A percentile compares a stretch with the other conserved stretches of the same genome.
These are phyloP conservation scores for Galerucella pusilla DNA, from an alignment of 2,888 invertebrate species.

Conservation along the genomic window DNA sequence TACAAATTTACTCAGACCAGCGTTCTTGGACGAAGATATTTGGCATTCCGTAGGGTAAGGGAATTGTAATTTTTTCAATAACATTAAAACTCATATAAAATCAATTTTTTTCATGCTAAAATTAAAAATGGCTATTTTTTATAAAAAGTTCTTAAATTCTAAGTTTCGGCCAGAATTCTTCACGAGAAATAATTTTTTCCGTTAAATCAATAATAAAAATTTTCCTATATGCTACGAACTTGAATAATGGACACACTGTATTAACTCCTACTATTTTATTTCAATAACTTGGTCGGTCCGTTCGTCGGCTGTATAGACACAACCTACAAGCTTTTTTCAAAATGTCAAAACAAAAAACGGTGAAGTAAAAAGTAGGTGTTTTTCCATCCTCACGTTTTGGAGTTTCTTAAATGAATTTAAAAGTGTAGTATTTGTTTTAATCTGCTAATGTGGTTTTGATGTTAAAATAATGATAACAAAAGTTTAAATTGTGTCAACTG, in stretches of 20 bases:
- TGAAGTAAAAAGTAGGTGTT: background rate
- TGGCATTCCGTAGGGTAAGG: conserved; percentile 19
- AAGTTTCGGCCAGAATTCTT: no score
- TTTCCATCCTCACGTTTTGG: background rate
- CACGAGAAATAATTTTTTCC: no score
- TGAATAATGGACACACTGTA: background rate
- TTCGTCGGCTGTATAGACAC: conserved; percentile 7
- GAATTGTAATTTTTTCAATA: background rate
- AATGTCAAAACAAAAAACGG: conserved; percentile 5
- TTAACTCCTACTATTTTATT: background rate
- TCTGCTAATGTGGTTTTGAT: background rate
- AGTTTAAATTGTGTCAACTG: background rate
- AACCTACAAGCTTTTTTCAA: conserved; percentile 10
- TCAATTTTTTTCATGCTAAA: no score
- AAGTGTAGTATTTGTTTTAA: background rate
- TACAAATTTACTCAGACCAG: background rate
- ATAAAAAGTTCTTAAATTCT: no score
- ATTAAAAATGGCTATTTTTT: no score
- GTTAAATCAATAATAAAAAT: no score
- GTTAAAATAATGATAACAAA: background rate
- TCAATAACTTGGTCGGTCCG: background rate
- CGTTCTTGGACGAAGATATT: background rate
- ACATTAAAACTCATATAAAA: background rate
- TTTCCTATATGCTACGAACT: no score
- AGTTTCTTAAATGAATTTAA: background rate